phyloP scores from a whole-genome alignment of 2,888 invertebrate species.

The Cerastis rubricosa region DNA sequence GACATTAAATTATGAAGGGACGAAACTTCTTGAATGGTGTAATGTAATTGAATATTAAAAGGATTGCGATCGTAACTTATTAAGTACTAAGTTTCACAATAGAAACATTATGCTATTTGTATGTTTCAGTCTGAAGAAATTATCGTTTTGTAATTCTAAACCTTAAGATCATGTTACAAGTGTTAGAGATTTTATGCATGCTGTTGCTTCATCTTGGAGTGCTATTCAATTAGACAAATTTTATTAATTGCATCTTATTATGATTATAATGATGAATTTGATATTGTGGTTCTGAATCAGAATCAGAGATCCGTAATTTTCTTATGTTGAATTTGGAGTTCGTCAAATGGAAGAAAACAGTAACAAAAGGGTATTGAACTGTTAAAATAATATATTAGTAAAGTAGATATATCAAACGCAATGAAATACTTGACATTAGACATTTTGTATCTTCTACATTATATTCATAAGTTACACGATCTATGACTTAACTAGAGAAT shows the following conservation, averaged over 20 bases:
- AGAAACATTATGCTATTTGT: slow-evolving; percentile 16
- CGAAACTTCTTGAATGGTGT: not conserved
- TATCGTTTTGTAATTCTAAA: slow-evolving; percentile 34
- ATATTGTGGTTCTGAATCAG: not conserved
- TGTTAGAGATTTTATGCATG: slow-evolving; percentile 15
- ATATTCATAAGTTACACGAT: not conserved
- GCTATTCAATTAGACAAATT: slow-evolving; percentile 16
- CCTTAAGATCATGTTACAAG: slow-evolving; percentile 34
- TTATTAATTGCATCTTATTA: not conserved
- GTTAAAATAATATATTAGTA: not conserved
- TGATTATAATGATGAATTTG: not conserved
- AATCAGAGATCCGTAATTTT: not conserved
- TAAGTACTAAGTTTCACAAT: slow-evolving; percentile 24
- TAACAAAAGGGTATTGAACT: not conserved
- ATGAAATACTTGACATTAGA: not conserved
- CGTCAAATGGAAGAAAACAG: not conserved
- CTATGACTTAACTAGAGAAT: too few species aligned
- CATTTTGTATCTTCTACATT: not conserved
- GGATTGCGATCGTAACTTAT: not conserved
- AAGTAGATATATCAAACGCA: not conserved
- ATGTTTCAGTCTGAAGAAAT: slow-evolving; percentile 29
- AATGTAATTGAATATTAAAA: slow-evolving; percentile 25
- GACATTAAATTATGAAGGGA: slow-evolving; percentile 27
- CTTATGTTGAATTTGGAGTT: not conserved
- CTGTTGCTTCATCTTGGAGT: not conserved